Evolutionary conservation across 2,797 vertebrate genomes (phyloP).

Genomic region (Cetoscarus ocellatus): DNA sequence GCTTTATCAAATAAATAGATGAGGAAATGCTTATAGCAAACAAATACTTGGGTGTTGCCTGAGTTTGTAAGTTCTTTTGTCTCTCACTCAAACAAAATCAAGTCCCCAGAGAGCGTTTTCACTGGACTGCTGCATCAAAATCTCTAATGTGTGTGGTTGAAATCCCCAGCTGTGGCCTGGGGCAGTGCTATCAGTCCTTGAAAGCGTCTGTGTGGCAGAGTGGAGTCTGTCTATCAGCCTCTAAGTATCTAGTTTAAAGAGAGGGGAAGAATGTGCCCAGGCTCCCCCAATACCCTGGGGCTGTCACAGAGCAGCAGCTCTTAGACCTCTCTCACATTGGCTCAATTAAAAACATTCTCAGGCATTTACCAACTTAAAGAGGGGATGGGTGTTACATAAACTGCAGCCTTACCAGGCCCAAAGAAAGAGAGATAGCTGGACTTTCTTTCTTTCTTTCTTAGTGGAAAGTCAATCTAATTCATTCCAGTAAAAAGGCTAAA

Average conservation of each 20-base stretch:
- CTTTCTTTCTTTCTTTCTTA: not conserved
- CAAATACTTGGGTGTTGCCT: not conserved
- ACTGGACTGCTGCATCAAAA: slow-evolving; percentile 32
- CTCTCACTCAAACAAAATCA: slow-evolving; percentile 5
- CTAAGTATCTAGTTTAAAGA: slow-evolving; percentile 71
- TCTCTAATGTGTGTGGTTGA: slow-evolving; percentile 45
- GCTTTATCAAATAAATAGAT: slow-evolving; percentile 1
- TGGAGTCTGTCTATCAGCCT: slow-evolving; percentile 64
- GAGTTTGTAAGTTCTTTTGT: not conserved
- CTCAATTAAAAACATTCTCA: slow-evolving; percentile 71
- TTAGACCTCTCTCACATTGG: slow-evolving; percentile 54
- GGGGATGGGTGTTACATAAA: slow-evolving; percentile 26
- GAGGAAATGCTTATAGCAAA: slow-evolving; percentile 2
- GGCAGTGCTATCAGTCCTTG: slow-evolving; percentile 62
- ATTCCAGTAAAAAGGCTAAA: slow-evolving; percentile 1
- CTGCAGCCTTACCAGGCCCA: slow-evolving; percentile 20
- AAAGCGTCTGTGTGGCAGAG: slow-evolving; percentile 60
- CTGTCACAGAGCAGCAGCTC: slow-evolving; percentile 40
- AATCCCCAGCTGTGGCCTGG: slow-evolving; percentile 64
- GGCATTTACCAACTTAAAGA: slow-evolving; percentile 6
- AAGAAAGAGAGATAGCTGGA: slow-evolving; percentile 7
- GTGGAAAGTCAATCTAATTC: not conserved
- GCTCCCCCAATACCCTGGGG: slow-evolving; percentile 63
- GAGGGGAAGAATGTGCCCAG: slow-evolving; percentile 64
- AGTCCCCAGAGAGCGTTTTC: not conserved